These are phyloP conservation scores for Podarcis cretensis DNA, from an alignment of 2,113 vertebrate species.

Conservation along the genomic window DNA sequence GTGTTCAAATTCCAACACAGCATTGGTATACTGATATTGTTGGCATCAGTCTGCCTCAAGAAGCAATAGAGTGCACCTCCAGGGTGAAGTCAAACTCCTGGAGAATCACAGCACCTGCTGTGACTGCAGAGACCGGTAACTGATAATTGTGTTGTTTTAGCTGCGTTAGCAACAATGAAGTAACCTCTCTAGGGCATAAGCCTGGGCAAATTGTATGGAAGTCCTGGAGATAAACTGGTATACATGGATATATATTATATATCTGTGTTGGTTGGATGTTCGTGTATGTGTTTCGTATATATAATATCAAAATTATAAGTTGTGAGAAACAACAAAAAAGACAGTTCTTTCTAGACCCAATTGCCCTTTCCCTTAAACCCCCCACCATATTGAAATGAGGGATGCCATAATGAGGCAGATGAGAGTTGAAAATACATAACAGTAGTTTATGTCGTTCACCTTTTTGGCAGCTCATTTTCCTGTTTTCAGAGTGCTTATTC, in stretches of 20 bases:
- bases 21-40: too few relatives aligned
- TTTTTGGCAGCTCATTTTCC: constrained; percentile 28
- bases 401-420: constrained; percentile 27
- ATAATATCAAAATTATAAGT: neutral
- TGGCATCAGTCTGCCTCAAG: too few relatives aligned
- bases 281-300: constrained; percentile 9
- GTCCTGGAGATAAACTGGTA: too few relatives aligned
- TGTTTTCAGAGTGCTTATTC: constrained; percentile 37
- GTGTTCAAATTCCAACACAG: neutral
- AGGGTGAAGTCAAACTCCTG: too few relatives aligned
- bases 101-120: too few relatives aligned
- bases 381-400: constrained; percentile 42
- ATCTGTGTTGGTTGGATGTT: neutral
- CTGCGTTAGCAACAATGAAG: too few relatives aligned
- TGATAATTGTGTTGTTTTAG: too few relatives aligned
- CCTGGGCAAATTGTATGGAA: too few relatives aligned
- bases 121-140: too few relatives aligned
- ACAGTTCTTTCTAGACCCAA: constrained; percentile 8
- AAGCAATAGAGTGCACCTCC: too few relatives aligned
- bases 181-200: too few relatives aligned
- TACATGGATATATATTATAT: too few relatives aligned
- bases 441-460: constrained; percentile 9
- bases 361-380: constrained; percentile 28
- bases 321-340: neutral
- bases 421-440: constrained; percentile 38